These are phyloP conservation scores for Cataglyphis livida DNA, from an alignment of 2,888 invertebrate genomes.

Conservation along the genomic window DNA sequence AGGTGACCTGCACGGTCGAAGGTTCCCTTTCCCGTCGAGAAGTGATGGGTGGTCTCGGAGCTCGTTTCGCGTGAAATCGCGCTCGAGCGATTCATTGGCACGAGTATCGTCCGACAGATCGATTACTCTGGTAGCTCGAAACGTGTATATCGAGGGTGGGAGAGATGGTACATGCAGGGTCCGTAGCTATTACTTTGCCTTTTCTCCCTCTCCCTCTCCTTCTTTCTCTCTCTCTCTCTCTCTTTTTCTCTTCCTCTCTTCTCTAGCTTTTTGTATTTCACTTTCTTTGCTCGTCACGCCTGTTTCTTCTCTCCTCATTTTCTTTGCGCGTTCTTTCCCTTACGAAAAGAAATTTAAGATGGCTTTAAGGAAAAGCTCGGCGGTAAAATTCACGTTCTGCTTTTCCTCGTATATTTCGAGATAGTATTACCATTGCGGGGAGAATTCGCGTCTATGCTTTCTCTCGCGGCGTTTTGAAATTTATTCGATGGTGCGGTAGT, in stretches of 20 bases:
- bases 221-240: too few species aligned
- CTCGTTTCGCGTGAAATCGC: conserved; percentile 74
- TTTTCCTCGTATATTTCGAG: conserved; percentile 49
- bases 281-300: conserved; percentile 26
- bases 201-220: background rate
- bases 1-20: conserved; percentile 56
- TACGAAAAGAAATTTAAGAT: conserved; percentile 45
- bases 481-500: conserved; percentile 52
- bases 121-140: conserved; percentile 74
- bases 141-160: conserved; percentile 44
- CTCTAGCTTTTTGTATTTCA: background rate
- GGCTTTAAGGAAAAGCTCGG: conserved; percentile 44
- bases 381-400: conserved; percentile 52
- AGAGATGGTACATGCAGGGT: conserved; percentile 46
- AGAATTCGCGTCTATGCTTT: conserved; percentile 51
- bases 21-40: conserved; percentile 54
- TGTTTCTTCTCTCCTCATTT: conserved; percentile 34
- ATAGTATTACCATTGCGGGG: conserved; percentile 44
- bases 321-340: conserved; percentile 11
- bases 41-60: conserved; percentile 69
- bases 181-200: conserved; percentile 44
- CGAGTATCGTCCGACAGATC: conserved; percentile 78
- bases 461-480: conserved; percentile 48
- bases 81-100: conserved; percentile 80
- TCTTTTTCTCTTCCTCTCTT: background rate